Evolutionary conservation across 2,113 vertebrate genomes (phyloP).

Genomic region (Orycteropus afer): DNA sequence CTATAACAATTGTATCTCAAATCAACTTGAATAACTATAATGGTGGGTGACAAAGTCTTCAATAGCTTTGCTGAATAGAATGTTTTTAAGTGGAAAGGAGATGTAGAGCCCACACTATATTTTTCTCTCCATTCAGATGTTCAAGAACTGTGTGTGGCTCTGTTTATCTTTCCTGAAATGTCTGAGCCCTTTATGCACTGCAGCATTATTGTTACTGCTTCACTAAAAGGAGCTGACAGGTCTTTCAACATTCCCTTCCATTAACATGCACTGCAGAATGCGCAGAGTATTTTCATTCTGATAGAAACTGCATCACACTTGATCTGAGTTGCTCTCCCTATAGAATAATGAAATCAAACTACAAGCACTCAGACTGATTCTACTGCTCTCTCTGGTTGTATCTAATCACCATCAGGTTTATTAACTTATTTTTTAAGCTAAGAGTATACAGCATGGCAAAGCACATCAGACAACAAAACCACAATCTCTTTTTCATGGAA

Average conservation of each 20-base stretch:
- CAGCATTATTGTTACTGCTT: constrained; percentile 10
- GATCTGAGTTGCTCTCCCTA: neutral
- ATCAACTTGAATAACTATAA: neutral
- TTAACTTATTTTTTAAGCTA: constrained; percentile 39
- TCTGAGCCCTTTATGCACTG: neutral
- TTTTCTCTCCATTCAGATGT: constrained; percentile 30
- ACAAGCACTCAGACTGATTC: neutral
- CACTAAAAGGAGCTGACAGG: constrained; percentile 48
- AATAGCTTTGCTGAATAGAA: neutral
- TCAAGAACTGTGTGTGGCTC: neutral
- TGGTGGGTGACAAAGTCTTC: neutral
- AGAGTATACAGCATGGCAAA: neutral
- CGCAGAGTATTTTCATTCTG: constrained; percentile 8
- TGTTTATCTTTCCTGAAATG: constrained; percentile 50
- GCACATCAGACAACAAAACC: neutral
- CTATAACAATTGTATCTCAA: neutral
- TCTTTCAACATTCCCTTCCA: neutral
- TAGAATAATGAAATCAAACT: neutral
- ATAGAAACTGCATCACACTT: constrained; percentile 36
- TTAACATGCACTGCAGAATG: neutral
- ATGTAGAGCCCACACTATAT: neutral
- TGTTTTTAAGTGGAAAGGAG: neutral
- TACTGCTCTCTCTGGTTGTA: neutral
- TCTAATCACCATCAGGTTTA: neutral
- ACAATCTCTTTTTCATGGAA: neutral